phyloP scores from a whole-genome alignment of 1,140 invertebrate genomes.

The Marisa cornuarietis region DNA sequence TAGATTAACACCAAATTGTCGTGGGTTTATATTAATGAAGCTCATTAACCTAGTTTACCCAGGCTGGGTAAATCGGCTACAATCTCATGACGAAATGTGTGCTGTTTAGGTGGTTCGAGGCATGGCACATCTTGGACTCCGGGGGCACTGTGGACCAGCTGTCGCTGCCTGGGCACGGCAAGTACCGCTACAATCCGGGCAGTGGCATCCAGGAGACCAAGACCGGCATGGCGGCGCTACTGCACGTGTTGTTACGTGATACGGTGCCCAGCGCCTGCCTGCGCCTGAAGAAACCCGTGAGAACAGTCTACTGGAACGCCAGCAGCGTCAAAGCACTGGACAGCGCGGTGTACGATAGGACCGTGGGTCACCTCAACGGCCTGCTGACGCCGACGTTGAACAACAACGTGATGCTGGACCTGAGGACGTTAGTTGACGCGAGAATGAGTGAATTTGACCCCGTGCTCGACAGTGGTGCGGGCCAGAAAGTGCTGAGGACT shows the following conservation, averaged over 20 bases:
- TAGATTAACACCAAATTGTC: too few species aligned
- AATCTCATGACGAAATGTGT: not conserved
- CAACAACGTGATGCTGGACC: not conserved
- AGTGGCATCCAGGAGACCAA: constrained; percentile 9
- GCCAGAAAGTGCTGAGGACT: not conserved
- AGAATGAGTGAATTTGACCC: too few species aligned
- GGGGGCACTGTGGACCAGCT: constrained; percentile 14
- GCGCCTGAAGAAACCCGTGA: constrained; percentile 13
- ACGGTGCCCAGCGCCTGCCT: not conserved
- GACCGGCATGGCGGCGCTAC: constrained; percentile 3
- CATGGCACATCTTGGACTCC: constrained; percentile 6
- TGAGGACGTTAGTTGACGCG: too few species aligned
- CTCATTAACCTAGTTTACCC: not conserved
- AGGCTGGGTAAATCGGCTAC: not conserved
- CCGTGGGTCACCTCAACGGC: not conserved
- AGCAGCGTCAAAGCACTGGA: not conserved
- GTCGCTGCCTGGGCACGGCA: constrained; percentile 9
- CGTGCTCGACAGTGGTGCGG: too few species aligned
- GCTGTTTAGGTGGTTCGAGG: constrained; percentile 9
- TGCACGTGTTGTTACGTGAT: not conserved
- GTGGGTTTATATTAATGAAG: too few species aligned
- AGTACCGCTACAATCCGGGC: constrained; percentile 10
- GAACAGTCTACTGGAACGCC: constrained; percentile 1
- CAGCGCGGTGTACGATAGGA: not conserved
- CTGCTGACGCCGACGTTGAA: not conserved